phyloP scores from a whole-genome alignment of 1,140 invertebrate genomes.

The Probaryconus sp. region DNA sequence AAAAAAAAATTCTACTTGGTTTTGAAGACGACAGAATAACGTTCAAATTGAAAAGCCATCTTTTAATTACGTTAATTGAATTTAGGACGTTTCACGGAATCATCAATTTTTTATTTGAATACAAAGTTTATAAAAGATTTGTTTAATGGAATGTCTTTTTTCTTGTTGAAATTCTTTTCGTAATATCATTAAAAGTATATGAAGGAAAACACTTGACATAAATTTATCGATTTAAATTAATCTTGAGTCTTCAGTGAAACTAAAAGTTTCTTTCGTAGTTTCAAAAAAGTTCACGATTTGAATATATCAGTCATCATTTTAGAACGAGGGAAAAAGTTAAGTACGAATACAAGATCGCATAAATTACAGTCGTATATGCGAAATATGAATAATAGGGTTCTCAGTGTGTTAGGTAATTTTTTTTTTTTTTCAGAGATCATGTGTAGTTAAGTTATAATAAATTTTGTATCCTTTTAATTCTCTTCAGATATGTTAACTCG shows the following conservation, averaged over 20 bases:
- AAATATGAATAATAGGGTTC: constrained; percentile 24
- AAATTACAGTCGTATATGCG: constrained; percentile 13
- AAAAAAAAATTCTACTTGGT: constrained; percentile 27
- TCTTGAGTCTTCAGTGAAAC: constrained; percentile 8
- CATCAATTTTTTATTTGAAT: no score
- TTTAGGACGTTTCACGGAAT: no score
- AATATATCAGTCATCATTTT: constrained; percentile 31
- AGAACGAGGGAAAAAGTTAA: constrained; percentile 7
- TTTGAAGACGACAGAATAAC: constrained; percentile 19
- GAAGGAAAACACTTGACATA: constrained; percentile 10
- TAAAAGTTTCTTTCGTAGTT: neutral
- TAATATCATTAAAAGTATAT: neutral
- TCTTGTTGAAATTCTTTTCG: no score
- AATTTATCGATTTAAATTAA: constrained; percentile 22
- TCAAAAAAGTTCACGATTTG: constrained; percentile 11
- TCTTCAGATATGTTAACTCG: no score
- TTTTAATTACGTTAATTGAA: no score
- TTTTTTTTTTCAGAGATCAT: no score
- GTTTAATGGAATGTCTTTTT: no score
- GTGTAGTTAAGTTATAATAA: no score
- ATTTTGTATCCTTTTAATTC: no score
- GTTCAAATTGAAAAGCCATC: constrained; percentile 22
- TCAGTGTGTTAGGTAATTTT: no score
- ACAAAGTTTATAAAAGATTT: no score
- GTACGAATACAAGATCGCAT: constrained; percentile 10